phyloP scores from a whole-genome alignment of 2,113 vertebrate species.

The Sinocyclocheilus rhinocerous region DNA sequence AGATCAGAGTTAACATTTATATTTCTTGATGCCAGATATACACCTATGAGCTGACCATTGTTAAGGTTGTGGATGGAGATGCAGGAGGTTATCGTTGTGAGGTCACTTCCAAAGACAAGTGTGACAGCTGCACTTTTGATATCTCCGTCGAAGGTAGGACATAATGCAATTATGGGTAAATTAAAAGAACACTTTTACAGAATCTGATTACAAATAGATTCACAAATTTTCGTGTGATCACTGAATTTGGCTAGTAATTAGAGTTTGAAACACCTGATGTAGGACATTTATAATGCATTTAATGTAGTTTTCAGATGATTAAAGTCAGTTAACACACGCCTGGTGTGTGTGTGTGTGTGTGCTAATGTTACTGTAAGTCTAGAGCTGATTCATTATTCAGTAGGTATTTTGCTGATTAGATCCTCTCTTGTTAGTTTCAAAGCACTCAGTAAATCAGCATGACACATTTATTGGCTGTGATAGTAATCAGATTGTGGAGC shows the following conservation, averaged over 20 bases:
- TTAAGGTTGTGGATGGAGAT: constrained; percentile 80
- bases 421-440: constrained; percentile 1
- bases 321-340: constrained; percentile 59
- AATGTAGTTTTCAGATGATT: not conserved
- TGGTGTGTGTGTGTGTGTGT: constrained; percentile 54
- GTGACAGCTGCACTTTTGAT: constrained; percentile 84
- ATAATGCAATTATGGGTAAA: not conserved
- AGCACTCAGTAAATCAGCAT: not conserved
- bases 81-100: constrained; percentile 87
- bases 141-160: constrained; percentile 81
- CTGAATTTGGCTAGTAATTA: not conserved
- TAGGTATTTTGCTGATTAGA: constrained; percentile 17
- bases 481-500: constrained; percentile 18
- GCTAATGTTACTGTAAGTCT: constrained; percentile 35
- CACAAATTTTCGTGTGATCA: not conserved
- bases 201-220: not conserved
- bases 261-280: not conserved
- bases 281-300: not conserved
- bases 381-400: constrained; percentile 52
- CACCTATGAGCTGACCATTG: constrained; percentile 82
- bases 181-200: too few relatives aligned
- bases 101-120: constrained; percentile 84
- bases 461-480: constrained; percentile 9
- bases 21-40: constrained; percentile 75
- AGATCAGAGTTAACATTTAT: not conserved